Evolutionary conservation across 2,888 invertebrate genomes (phyloP).

Genomic region (Thalpophila matura): DNA sequence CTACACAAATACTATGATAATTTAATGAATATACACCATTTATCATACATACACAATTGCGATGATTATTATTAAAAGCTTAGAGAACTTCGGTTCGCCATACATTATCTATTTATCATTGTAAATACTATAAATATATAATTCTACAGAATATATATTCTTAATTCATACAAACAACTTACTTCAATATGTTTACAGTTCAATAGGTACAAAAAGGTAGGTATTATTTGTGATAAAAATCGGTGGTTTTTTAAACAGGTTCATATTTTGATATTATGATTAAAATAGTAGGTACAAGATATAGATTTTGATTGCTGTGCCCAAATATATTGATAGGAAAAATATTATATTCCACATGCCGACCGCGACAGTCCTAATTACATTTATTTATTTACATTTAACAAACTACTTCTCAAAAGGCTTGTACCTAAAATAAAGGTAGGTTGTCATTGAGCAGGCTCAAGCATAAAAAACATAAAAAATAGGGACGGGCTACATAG

Average conservation of each 20-base stretch:
- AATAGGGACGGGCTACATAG: slow-evolving; percentile 30
- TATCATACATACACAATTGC: slow-evolving; percentile 4
- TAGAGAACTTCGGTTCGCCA: slow-evolving; percentile 5
- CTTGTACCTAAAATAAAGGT: slow-evolving; percentile 19
- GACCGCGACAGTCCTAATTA: too few relatives aligned
- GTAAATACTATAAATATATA: slow-evolving; percentile 13
- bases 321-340: slow-evolving; percentile 6
- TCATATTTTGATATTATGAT: not conserved
- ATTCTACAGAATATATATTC: slow-evolving; percentile 23
- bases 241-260: slow-evolving; percentile 51
- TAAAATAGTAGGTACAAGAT: slow-evolving; percentile 12
- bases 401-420: slow-evolving; percentile 21
- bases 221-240: slow-evolving; percentile 47
- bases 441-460: slow-evolving; percentile 12
- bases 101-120: slow-evolving; percentile 8
- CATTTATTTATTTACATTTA: slow-evolving; percentile 22
- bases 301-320: slow-evolving; percentile 16
- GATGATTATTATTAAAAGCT: slow-evolving; percentile 26
- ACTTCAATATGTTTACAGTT: slow-evolving; percentile 21
- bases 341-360: slow-evolving; percentile 3
- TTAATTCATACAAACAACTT: slow-evolving; percentile 23
- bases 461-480: slow-evolving; percentile 21
- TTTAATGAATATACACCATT: slow-evolving; percentile 1
- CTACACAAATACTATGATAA: slow-evolving; percentile 18
- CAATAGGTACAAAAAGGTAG: slow-evolving; percentile 29